Percentiles rank a stretch among this genome's conserved stretches.
phyloP scores from a whole-genome alignment of 1,140 invertebrate genomes.

The Solen grandis region DNA sequence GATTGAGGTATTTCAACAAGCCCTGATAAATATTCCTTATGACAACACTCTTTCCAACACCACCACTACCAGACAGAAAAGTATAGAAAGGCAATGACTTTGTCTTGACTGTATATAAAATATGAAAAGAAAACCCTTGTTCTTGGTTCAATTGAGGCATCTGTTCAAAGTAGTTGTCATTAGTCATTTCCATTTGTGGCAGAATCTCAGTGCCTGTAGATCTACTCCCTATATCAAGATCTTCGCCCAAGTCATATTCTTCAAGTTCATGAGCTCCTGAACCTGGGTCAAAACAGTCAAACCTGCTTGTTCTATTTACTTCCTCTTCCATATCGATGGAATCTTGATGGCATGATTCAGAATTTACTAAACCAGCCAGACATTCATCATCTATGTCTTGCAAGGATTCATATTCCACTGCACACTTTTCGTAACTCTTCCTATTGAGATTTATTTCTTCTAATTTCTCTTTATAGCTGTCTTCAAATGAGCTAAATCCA shows the following conservation, averaged over 20 bases:
- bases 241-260: slow-evolving; percentile 41
- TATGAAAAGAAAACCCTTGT: slow-evolving; percentile 36
- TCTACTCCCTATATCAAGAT: slow-evolving; percentile 1
- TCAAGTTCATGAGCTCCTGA: background rate
- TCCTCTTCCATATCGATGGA: slow-evolving; percentile 28
- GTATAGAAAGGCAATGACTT: slow-evolving; percentile 12
- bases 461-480: slow-evolving; percentile 11
- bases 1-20: slow-evolving; percentile 46
- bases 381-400: background rate
- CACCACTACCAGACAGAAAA: slow-evolving; percentile 54
- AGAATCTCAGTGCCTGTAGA: background rate
- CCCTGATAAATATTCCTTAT: slow-evolving; percentile 37
- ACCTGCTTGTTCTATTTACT: background rate
- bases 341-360: slow-evolving; percentile 17
- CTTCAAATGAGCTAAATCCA: slow-evolving; percentile 27
- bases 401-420: background rate
- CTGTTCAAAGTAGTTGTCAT: background rate
- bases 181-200: slow-evolving; percentile 4
- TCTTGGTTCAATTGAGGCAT: slow-evolving; percentile 19
- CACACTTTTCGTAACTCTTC: background rate
- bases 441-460: slow-evolving; percentile 5
- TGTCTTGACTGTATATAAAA: slow-evolving; percentile 12
- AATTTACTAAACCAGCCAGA: background rate
- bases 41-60: slow-evolving; percentile 52
- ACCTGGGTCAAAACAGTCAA: slow-evolving; percentile 35